Base-by-base conservation (phyloP, 2,888 invertebrate genomes). In the Coelopa pilipes region DNA sequence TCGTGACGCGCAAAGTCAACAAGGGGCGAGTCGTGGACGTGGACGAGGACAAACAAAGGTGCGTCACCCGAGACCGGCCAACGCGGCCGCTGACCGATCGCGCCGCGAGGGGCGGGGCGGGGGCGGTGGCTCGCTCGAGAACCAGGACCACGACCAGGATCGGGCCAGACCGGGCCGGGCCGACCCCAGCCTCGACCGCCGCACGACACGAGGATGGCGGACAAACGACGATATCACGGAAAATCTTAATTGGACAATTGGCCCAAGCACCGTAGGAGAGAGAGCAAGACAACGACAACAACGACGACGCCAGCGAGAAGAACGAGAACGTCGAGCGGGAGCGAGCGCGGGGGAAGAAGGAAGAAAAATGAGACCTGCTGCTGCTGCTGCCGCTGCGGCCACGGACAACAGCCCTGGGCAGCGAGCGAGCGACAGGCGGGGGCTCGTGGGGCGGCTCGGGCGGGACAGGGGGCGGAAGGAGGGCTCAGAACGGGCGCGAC, bases 171-270 rank as follows among this genome's bases (percentile, higher is more conserved):
- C 53, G n/a, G 10, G 53, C 53, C 13, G 2, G 3, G 49, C 13
- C 49, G 10, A 49, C 10, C 10, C 49, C 13, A 49, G 53, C 53
- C 13, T 5, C 47, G 49, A 59, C 49, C 59, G 70, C 21, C 21
- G 49, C 59, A 12, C 21, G n/a, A 47, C 59, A 46, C 60, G 60
- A 53, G 53, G n/a, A n/a, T 4, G n/a, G n/a, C 53, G 34, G 15
- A 53, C 65, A 45, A 46, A 50, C 50, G 70, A 70, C 53, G 45
- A 55, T 71, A 71, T 71, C 71, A 45, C 53, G 19, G 55, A 65
- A 71, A 65, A 63, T 71, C 71, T 71, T 71, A 81, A 81, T 81
- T 81, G 78, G 81, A 80, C 80, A 81, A 81, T 81, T 81, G 81
- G 80, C 79, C 78, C 79, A 80, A 80, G 81, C 78, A 79, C 79